Evolutionary conservation across 2,888 invertebrate species (phyloP), one percentile per base, ranked within the genome.

Genomic region (Diabrotica balteata): DNA sequence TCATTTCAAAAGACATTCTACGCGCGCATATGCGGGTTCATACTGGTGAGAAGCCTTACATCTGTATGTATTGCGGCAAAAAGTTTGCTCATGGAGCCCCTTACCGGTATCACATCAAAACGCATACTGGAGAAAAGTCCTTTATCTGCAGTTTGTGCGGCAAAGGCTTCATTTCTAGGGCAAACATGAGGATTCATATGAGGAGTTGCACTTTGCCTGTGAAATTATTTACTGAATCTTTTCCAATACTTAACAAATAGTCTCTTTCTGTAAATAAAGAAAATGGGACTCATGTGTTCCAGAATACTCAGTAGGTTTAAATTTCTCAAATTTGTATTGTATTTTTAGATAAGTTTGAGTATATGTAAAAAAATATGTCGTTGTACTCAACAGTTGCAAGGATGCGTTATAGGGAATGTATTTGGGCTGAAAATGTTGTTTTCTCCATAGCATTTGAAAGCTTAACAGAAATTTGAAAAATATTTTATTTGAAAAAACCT

Each of bases 101-200:
- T 57, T 86, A 88, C 67, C 87, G 87, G 73, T 87, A 88, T 73
- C 88, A 88, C 80, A 87, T 87, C 79, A 82, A 88, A 81, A 88
- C 87, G 78, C 88, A 88, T 83, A 86, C 86, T 73, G 88, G 87
- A 63, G 86, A 86, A 70, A 83, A 86, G 70, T 88, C 87, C 0
- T 88, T 87, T 82, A 85, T 86, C 64, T 75, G 70, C 62, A 67
- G 59, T 49, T 67, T 72, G 47, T 74, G 73, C 54, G 71, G 67
- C 22, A 75, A 72, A 62, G 69, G 70, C 7, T 74, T 72, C 54
- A 74, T 74, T 49, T 70, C 72, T 32, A 73, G 72, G 49, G 73
- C 66, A 7, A 73, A 74, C 44, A 71, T 76, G 72, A 70, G 70
- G 63, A 75, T 69, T 45, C 81, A 81, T 67, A 75, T 78, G 64